Percentiles rank a stretch among this genome's conserved stretches.
Conservation (phyloP, 2,113 vertebrate species). For the Plotosus lineatus region DNA sequence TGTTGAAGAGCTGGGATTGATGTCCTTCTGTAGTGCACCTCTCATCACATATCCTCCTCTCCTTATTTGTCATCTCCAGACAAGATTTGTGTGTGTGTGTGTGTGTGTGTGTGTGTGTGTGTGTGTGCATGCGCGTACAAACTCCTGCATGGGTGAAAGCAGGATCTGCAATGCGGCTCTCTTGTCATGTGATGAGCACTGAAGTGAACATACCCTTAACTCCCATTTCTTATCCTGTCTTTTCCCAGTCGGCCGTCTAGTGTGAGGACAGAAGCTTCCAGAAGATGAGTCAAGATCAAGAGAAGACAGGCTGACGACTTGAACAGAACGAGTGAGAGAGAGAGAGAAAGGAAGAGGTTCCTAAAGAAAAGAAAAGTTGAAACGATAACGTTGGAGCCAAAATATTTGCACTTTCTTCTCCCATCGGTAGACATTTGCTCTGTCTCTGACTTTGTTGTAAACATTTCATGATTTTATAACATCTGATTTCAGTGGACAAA, state of each 20-base stretch:
- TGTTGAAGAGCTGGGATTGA: neutral
- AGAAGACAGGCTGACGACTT: slow-evolving; percentile 62
- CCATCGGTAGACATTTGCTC: slow-evolving; percentile 66
- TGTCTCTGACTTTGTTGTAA: slow-evolving; percentile 60
- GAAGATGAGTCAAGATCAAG: slow-evolving; percentile 68
- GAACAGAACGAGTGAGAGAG: slow-evolving; percentile 59
- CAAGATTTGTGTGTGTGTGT: neutral
- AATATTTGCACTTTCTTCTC: slow-evolving; percentile 81
- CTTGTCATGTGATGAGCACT: slow-evolving; percentile 47
- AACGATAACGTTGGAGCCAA: slow-evolving; percentile 66
- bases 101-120: slow-evolving; percentile 13
- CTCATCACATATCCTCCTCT: slow-evolving; percentile 6
- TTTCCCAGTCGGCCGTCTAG: slow-evolving; percentile 74
- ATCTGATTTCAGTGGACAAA: slow-evolving; percentile 40
- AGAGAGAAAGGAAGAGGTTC: slow-evolving; percentile 55
- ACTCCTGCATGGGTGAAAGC: slow-evolving; percentile 1
- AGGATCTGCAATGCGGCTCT: slow-evolving; percentile 22
- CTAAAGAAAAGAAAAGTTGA: slow-evolving; percentile 49
- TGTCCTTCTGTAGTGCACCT: neutral
- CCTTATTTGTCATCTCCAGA: slow-evolving; percentile 2
- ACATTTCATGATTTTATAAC: slow-evolving; percentile 48
- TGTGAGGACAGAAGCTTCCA: slow-evolving; percentile 67
- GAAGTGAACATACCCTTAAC: slow-evolving; percentile 17
- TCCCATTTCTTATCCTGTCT: slow-evolving; percentile 41
- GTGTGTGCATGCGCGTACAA: slow-evolving; percentile 12